Conservation (phyloP, 2,797 vertebrate genomes). For the Leptatherina wallacei region DNA sequence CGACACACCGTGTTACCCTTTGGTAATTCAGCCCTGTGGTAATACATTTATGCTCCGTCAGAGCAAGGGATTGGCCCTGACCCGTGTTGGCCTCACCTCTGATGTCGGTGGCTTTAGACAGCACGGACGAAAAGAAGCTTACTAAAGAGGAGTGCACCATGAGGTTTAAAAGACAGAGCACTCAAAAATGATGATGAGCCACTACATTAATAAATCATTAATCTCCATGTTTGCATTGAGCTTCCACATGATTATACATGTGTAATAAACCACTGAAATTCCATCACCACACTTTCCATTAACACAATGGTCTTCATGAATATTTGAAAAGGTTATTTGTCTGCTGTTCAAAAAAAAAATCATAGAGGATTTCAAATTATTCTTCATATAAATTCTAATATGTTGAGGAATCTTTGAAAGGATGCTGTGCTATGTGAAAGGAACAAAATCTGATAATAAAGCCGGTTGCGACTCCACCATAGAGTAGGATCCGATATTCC, state of each 20-base stretch:
- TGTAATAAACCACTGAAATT: slow-evolving; percentile 37
- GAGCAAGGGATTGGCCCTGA: slow-evolving; percentile 77
- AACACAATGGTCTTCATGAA: slow-evolving; percentile 39
- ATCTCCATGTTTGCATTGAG: slow-evolving; percentile 30
- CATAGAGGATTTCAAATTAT: slow-evolving; percentile 17
- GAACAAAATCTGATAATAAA: not conserved
- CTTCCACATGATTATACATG: slow-evolving; percentile 13
- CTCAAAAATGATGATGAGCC: slow-evolving; percentile 60
- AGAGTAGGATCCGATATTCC: not conserved
- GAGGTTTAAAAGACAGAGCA: slow-evolving; percentile 56
- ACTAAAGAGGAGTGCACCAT: slow-evolving; percentile 65
- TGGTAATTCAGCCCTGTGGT: slow-evolving; percentile 71
- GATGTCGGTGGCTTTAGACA: slow-evolving; percentile 74
- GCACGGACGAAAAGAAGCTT: slow-evolving; percentile 62
- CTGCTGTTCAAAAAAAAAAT: slow-evolving; percentile 15
- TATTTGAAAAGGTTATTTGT: slow-evolving; percentile 42
- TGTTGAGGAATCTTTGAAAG: slow-evolving; percentile 26
- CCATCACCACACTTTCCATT: slow-evolving; percentile 37
- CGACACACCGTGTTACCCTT: slow-evolving; percentile 73
- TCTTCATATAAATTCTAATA: slow-evolving; percentile 5
- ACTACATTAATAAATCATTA: slow-evolving; percentile 41
- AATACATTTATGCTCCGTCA: slow-evolving; percentile 81
- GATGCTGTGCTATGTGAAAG: not conserved
- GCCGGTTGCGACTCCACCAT: not conserved
- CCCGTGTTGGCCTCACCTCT: slow-evolving; percentile 71